These are phyloP conservation scores for Mobula birostris DNA, from an alignment of 2,113 vertebrate genomes.

Conservation along the genomic window DNA sequence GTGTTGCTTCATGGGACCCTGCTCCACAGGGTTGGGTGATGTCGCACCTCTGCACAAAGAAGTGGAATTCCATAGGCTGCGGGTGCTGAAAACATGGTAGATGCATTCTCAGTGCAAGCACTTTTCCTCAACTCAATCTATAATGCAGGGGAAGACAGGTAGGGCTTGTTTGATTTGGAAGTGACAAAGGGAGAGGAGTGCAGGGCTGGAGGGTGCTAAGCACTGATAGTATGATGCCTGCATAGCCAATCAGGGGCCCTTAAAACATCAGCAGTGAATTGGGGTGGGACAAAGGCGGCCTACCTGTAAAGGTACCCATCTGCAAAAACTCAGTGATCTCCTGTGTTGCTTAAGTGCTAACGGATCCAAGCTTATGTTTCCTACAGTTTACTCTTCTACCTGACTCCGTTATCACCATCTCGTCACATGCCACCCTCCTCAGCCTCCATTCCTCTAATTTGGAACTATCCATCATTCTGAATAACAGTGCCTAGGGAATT, in stretches of 20 bases:
- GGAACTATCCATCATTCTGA: not conserved
- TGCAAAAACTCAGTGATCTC: not conserved
- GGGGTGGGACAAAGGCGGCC: not conserved
- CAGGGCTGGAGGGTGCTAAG: too few species aligned
- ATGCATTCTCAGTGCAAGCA: too few species aligned
- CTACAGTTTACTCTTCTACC: not conserved
- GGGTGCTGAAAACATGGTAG: too few species aligned
- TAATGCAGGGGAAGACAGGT: not conserved
- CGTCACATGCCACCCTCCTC: not conserved
- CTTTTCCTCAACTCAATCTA: too few species aligned
- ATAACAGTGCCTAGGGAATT: not conserved
- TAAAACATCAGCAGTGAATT: not conserved
- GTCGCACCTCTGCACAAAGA: too few species aligned
- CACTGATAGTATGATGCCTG: too few species aligned
- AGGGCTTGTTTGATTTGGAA: not conserved
- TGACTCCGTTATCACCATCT: too few species aligned
- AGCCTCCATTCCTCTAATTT: not conserved
- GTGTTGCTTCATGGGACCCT: too few species aligned
- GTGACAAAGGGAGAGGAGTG: too few species aligned
- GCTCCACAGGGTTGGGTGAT: too few species aligned
- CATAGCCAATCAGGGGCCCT: too few species aligned
- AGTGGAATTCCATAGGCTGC: too few species aligned
- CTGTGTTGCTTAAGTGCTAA: not conserved
- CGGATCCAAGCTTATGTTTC: not conserved
- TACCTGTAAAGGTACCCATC: not conserved